Percentiles rank a stretch among this genome's conserved stretches.
Conservation (phyloP, 2,888 invertebrate species). For the Pherbina coryleti region DNA sequence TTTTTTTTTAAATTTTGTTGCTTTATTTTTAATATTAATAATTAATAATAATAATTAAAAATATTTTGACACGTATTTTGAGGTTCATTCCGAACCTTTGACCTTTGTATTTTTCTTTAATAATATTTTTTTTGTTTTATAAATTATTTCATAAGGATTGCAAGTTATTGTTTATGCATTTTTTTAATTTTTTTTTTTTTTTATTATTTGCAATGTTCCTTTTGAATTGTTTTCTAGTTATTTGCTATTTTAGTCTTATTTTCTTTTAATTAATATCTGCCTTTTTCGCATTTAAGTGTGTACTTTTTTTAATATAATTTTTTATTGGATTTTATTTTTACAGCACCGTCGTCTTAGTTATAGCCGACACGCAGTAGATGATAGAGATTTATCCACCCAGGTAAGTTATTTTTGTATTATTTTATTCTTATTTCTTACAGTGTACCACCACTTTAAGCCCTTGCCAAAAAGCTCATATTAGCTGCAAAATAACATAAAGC, state of each 20-base stretch:
- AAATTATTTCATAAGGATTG: background rate
- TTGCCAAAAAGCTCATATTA: no score
- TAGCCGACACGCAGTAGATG: constrained; percentile 91
- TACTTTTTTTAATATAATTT: constrained; percentile 17
- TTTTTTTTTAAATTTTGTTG: background rate
- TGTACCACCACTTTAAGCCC: no score
- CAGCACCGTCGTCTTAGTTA: constrained; percentile 92
- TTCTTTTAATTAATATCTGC: background rate
- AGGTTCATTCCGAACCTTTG: background rate
- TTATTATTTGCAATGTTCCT: constrained; percentile 40
- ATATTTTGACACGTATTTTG: background rate
- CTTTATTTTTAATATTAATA: background rate
- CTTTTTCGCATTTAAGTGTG: background rate
- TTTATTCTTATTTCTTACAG: background rate
- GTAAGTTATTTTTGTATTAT: constrained; percentile 63
- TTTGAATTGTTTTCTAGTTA: constrained; percentile 41
- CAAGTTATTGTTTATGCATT: background rate
- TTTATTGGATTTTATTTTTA: constrained; percentile 59
- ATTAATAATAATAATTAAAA: background rate
- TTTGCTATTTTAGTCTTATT: background rate
- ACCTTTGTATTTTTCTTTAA: background rate
- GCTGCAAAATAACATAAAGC: no score
- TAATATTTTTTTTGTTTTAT: background rate
- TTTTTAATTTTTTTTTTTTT: no score
- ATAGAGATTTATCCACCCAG: constrained; percentile 87